Evolutionary conservation across 1,140 invertebrate genomes (phyloP), one percentile per base, ranked within the genome.

Genomic region (Bursaphelenchus mucronatus): DNA sequence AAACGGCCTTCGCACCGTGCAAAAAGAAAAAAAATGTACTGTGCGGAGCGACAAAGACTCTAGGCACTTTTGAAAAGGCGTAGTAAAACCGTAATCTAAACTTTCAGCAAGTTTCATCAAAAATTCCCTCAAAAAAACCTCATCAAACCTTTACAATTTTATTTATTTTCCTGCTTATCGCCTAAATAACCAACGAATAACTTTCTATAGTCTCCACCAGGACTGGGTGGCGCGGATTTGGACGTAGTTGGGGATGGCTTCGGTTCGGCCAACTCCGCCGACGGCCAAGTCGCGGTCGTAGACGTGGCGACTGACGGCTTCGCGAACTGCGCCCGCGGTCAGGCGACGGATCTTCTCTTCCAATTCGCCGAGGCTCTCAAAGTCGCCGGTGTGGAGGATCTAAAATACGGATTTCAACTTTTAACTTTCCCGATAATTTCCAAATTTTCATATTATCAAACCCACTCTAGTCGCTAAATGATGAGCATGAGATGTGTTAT

Each of bases 281-380:
- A 51, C 50, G 13, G 71, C 74, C 47, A 66, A 39, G n/a, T 74
- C 71, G 10, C 71, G 70, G 45, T 74, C 71, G 54, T 74, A 74
- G n/a, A 73, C 61, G 53, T 74, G 63, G n/a, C 63, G 70, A 30
- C 63, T 62, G 8, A 76, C 52, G 8, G 69, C 71, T 39, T 69
- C 58, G 15, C 62, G 74, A 3, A 74, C 50, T 5, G 62, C 46
- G 11, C 44, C 40, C 9, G 74, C 74, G 58, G 62, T 49, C 45
- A 72, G 45, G 43, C 51, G 50, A 10, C 64, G 43, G 59, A 74
- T 74, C 41, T 65, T 51, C 4, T 59, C 62, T 50, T 73, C 73
- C 9, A 74, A 30, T n/a, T 75, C 50, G 21, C 19, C 41, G 0
- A 74, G 43, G 9, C 57, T 58, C 6, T 52, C 64, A 7, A 73